These are phyloP conservation scores for Mionectes olivaceus DNA, from an alignment of 2,797 vertebrate genomes.

Conservation along the genomic window DNA sequence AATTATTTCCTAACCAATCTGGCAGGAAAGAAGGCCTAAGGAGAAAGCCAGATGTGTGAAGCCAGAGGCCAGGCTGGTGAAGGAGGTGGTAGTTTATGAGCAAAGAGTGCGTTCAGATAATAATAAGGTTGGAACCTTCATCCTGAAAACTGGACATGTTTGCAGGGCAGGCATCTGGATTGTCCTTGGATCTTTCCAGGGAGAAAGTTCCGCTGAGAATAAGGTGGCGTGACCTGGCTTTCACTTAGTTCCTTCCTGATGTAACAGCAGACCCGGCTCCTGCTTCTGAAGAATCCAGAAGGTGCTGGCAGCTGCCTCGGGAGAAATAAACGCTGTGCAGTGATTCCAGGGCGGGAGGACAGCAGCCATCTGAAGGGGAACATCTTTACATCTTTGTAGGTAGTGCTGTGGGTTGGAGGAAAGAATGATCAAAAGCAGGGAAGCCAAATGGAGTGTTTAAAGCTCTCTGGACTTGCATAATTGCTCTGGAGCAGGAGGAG, in stretches of 20 bases:
- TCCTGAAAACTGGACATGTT: neutral
- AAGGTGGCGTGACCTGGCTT: neutral
- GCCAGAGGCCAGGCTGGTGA: neutral
- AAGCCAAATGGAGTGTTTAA: neutral
- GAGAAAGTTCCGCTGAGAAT: neutral
- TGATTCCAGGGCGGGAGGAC: neutral
- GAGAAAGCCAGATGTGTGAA: neutral
- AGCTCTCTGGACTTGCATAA: conserved; percentile 2
- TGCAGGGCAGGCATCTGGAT: neutral
- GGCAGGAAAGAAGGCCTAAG: neutral
- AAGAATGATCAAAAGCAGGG: neutral
- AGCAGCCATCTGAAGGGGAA: neutral
- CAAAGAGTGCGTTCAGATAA: neutral
- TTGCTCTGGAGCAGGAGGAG: neutral
- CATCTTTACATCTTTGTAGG: neutral
- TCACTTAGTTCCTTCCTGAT: neutral
- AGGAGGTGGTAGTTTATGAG: neutral
- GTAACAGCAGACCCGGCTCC: neutral
- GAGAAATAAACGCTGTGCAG: neutral
- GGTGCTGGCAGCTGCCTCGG: neutral
- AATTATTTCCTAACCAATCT: neutral
- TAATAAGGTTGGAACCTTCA: neutral
- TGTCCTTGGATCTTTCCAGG: neutral
- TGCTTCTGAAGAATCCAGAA: neutral
- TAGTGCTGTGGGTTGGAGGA: neutral